A percentile compares a stretch with the other conserved stretches of the same genome.
Conservation (phyloP, 2,113 vertebrate genomes). For the Lates calcarifer region DNA sequence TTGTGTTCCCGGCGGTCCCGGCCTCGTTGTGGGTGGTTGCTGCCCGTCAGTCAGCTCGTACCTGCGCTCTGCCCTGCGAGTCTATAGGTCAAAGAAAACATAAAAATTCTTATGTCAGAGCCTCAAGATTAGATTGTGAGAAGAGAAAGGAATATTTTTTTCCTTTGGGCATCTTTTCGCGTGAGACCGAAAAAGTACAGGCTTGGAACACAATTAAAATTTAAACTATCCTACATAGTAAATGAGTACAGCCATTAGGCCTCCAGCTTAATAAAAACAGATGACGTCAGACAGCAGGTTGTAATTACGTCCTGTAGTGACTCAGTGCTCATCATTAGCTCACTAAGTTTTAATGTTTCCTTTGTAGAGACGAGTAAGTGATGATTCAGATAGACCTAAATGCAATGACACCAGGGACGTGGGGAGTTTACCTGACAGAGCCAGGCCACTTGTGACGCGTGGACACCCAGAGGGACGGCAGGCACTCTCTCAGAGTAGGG, state of each 20-base stretch:
- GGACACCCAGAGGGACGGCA: conserved; percentile 77
- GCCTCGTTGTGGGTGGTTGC: conserved; percentile 25
- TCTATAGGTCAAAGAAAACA: conserved; percentile 55
- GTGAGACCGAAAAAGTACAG: conserved; percentile 25
- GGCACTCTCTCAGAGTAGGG: conserved; percentile 80
- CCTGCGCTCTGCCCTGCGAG: conserved; percentile 67
- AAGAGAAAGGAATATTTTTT: neutral
- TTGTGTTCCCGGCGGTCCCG: conserved; percentile 9
- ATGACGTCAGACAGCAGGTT: conserved; percentile 8
- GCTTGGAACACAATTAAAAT: conserved; percentile 42
- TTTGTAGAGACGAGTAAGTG: neutral
- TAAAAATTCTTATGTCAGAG: neutral
- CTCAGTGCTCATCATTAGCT: conserved; percentile 26
- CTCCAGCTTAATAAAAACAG: conserved; percentile 12
- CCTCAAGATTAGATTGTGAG: neutral
- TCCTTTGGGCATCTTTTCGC: neutral
- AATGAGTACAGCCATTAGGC: conserved; percentile 42
- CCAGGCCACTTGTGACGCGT: conserved; percentile 80
- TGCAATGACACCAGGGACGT: neutral
- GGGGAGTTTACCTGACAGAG: conserved; percentile 80
- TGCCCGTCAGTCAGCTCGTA: conserved; percentile 54
- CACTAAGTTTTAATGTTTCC: conserved; percentile 15
- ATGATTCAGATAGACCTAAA: conserved; percentile 33
- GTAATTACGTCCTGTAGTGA: conserved; percentile 35
- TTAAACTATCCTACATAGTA: conserved; percentile 47